These are phyloP conservation scores for Hypothenemus hampei DNA, from an alignment of 1,140 invertebrate genomes.

Conservation along the genomic window DNA sequence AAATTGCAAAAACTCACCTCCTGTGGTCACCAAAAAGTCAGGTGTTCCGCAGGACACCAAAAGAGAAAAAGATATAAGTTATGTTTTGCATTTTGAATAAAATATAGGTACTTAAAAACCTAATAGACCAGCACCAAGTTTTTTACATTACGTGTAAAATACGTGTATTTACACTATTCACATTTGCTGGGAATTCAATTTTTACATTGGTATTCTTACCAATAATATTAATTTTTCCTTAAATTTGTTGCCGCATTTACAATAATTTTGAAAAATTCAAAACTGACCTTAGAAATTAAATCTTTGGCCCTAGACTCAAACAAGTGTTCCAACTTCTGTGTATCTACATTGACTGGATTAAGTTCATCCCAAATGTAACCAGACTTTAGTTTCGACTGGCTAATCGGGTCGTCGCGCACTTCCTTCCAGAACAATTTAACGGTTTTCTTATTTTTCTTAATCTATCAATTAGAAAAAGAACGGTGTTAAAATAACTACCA, in stretches of 20 bases:
- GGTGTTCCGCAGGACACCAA: conserved; percentile 36
- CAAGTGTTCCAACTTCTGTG: conserved; percentile 89
- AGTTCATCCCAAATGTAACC: conserved; percentile 95
- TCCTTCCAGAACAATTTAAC: conserved; percentile 99
- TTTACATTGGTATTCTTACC: no score
- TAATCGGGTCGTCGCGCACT: conserved; percentile 77
- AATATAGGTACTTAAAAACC: conserved; percentile 8
- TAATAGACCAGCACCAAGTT: conserved; percentile 16
- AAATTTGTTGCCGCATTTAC: no score
- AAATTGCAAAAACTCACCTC: conserved; percentile 41
- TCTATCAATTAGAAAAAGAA: not conserved
- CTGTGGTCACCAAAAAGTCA: conserved; percentile 39
- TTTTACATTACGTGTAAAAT: not conserved
- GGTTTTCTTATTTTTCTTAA: conserved; percentile 93
- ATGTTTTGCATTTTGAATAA: conserved; percentile 20
- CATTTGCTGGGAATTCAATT: no score
- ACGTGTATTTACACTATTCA: no score
- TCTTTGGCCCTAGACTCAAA: conserved; percentile 97
- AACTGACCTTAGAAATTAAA: conserved; percentile 80
- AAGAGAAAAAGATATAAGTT: conserved; percentile 36
- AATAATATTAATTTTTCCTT: no score
- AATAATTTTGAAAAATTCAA: conserved; percentile 2
- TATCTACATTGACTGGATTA: conserved; percentile 78
- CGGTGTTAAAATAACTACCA: not conserved
- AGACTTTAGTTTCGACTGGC: conserved; percentile 59